A percentile compares a stretch with the other conserved stretches of the same genome.
Conservation (phyloP, 1,140 invertebrate species). For the Glossosoma conforme region DNA sequence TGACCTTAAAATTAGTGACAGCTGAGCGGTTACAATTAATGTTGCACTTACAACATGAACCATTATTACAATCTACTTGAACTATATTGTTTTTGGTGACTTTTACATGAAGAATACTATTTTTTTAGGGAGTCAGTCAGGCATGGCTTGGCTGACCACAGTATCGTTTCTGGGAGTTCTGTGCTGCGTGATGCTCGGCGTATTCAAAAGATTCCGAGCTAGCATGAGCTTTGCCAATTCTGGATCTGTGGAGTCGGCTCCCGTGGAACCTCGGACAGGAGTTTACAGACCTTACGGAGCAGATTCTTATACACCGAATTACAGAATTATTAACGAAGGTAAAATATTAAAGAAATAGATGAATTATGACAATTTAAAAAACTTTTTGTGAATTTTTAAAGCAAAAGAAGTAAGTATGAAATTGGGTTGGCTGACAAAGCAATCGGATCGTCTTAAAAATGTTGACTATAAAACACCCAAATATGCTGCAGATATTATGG, state of each 20-base stretch:
- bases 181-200: constrained; percentile 24
- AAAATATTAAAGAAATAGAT: neutral
- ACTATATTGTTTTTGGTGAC: too few species aligned
- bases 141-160: constrained; percentile 22
- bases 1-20: too few species aligned
- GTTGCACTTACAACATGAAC: too few species aligned
- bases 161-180: constrained; percentile 19
- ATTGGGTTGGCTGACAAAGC: too few species aligned
- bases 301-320: constrained; percentile 6
- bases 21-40: too few species aligned
- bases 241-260: neutral
- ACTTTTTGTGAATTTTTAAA: neutral
- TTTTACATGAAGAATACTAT: too few species aligned
- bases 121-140: constrained; percentile 11
- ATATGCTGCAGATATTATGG: too few species aligned
- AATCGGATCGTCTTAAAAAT: too few species aligned
- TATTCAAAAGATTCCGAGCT: constrained; percentile 26
- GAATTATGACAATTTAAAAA: neutral
- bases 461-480: too few species aligned
- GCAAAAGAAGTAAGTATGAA: neutral
- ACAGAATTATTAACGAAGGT: constrained; percentile 13
- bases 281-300: constrained; percentile 18
- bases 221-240: constrained; percentile 12
- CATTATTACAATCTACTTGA: too few species aligned
- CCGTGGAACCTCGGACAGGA: constrained; percentile 1